Percentiles rank a stretch among this genome's conserved stretches.
Conservation (phyloP, 92 coral and sea anemone genomes). For the Paramuricea clavata region DNA sequence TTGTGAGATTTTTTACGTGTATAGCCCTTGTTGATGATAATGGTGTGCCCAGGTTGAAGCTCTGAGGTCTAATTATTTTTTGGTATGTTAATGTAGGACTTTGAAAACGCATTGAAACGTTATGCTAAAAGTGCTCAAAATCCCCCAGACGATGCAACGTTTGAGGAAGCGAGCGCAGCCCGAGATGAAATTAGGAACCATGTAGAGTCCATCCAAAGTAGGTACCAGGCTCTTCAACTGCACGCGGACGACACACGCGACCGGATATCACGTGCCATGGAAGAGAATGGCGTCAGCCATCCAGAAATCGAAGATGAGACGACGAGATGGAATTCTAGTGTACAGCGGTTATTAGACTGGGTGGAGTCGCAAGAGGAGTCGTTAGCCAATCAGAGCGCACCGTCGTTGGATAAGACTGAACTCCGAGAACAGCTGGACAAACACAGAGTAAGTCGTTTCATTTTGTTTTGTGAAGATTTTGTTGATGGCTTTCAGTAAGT, state of each 20-base stretch:
- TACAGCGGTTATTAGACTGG: conserved; percentile 97
- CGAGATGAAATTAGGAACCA: conserved; percentile 23
- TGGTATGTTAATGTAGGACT: conserved; percentile 1
- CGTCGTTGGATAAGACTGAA: conserved; percentile 87
- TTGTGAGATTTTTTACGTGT: no score
- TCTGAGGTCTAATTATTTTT: no score
- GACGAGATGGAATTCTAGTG: conserved; percentile 86
- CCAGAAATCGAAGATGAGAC: conserved; percentile 86
- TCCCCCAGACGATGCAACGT: conserved; percentile 15
- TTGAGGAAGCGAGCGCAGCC: background rate
- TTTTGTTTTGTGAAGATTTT: background rate
- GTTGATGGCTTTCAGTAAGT: no score
- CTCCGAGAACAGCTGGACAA: conserved; percentile 89
- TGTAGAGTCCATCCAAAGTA: conserved; percentile 6
- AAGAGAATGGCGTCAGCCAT: conserved; percentile 17
- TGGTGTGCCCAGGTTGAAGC: no score
- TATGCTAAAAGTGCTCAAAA: conserved; percentile 14
- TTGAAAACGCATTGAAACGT: conserved; percentile 28
- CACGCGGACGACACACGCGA: conserved; percentile 46
- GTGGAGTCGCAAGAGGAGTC: conserved; percentile 90
- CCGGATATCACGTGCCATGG: conserved; percentile 25
- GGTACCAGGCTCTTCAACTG: conserved; percentile 33
- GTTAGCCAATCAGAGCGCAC: conserved; percentile 83
- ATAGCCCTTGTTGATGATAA: no score
- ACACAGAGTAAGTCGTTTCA: conserved; percentile 76